Conservation (phyloP, 2,888 invertebrate genomes). For the Uropetala carovei region DNA sequence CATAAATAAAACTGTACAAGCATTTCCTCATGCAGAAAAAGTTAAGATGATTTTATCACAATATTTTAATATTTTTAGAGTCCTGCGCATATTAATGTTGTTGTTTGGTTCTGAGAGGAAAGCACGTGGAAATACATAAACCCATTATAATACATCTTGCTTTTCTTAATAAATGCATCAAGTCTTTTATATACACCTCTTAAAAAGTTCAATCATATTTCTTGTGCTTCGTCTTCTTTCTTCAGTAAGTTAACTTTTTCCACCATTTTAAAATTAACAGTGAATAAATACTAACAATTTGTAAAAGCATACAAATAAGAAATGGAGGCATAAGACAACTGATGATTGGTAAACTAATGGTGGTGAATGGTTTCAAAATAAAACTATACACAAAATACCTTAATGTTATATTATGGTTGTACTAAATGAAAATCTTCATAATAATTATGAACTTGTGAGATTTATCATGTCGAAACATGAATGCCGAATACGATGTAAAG, state of each 20-base stretch:
- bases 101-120: conserved; percentile 16
- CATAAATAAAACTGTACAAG: conserved; percentile 43
- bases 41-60: conserved; percentile 39
- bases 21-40: conserved; percentile 15
- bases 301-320: background rate
- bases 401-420: too few species aligned
- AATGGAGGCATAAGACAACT: background rate
- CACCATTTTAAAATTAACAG: background rate
- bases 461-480: background rate
- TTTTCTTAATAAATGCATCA: conserved; percentile 1
- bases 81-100: background rate
- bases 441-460: background rate
- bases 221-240: conserved; percentile 14
- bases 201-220: background rate
- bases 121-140: background rate
- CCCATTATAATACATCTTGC: background rate
- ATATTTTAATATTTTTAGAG: conserved; percentile 16
- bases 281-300: background rate
- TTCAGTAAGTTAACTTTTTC: background rate
- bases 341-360: too few species aligned
- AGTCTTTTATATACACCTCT: background rate
- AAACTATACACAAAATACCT: too few species aligned
- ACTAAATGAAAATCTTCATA: too few species aligned
- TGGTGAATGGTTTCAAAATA: too few species aligned
- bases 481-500: background rate